phyloP scores from a whole-genome alignment of 2,888 invertebrate genomes.

The Apamea sordens region DNA sequence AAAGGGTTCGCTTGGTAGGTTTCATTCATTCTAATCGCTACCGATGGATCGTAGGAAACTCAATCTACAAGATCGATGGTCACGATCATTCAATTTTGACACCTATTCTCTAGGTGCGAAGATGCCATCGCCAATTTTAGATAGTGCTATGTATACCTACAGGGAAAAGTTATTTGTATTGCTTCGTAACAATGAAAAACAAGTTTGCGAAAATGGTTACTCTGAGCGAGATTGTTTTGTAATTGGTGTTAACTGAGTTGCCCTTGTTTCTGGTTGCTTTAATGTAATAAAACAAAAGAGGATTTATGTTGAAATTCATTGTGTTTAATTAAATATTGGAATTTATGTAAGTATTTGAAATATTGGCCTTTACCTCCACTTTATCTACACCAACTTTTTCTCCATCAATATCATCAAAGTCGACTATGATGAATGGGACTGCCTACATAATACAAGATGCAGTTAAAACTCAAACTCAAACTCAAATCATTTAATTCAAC shows the following conservation, averaged over 20 bases:
- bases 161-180: slow-evolving; percentile 38
- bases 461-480: no score
- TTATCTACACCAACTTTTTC: not conserved
- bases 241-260: slow-evolving; percentile 52
- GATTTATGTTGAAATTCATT: slow-evolving; percentile 33
- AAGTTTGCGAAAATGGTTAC: slow-evolving; percentile 39
- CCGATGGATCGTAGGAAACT: slow-evolving; percentile 59
- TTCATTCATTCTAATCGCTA: slow-evolving; percentile 53
- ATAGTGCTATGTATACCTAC: slow-evolving; percentile 11
- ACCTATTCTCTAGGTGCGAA: slow-evolving; percentile 44
- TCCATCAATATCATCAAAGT: not conserved
- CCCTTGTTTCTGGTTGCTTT: slow-evolving; percentile 32
- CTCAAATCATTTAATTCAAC: no score
- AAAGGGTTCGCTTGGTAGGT: slow-evolving; percentile 55
- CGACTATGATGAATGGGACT: not conserved
- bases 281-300: slow-evolving; percentile 35
- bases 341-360: slow-evolving; percentile 12
- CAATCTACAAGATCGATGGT: slow-evolving; percentile 55
- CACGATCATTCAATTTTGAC: slow-evolving; percentile 58
- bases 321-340: slow-evolving; percentile 27
- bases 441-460: not conserved
- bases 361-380: slow-evolving; percentile 8
- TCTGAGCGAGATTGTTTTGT: slow-evolving; percentile 54
- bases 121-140: slow-evolving; percentile 34
- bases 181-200: slow-evolving; percentile 50